Percentiles rank a stretch among this genome's conserved stretches.
phyloP scores from a whole-genome alignment of 2,113 vertebrate genomes.

The Osmerus mordax region DNA sequence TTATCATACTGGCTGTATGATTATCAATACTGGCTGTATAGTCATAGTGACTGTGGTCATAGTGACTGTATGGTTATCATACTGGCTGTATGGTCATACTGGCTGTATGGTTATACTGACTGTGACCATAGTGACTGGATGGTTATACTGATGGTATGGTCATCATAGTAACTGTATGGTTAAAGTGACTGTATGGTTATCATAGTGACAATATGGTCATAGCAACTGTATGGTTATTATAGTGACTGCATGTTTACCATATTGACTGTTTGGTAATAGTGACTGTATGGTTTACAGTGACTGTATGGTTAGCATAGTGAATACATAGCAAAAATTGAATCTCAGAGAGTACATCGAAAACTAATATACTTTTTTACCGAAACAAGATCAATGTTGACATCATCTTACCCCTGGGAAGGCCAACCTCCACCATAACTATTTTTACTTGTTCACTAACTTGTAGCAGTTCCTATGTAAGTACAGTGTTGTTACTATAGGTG shows the following conservation, averaged over 20 bases:
- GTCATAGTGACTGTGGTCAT: slow-evolving; percentile 9
- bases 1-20: not conserved
- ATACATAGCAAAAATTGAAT: too few species aligned
- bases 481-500: slow-evolving; percentile 16
- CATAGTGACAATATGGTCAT: slow-evolving; percentile 20
- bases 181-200: slow-evolving; percentile 42
- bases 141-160: slow-evolving; percentile 3
- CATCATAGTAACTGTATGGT: slow-evolving; percentile 28
- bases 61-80: not conserved
- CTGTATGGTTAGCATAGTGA: slow-evolving; percentile 36
- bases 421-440: too few species aligned
- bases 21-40: not conserved
- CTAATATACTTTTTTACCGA: too few species aligned
- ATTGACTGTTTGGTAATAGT: slow-evolving; percentile 10
- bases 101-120: not conserved
- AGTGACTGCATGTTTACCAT: slow-evolving; percentile 5
- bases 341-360: slow-evolving; percentile 8
- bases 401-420: too few species aligned
- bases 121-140: slow-evolving; percentile 1
- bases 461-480: slow-evolving; percentile 25
- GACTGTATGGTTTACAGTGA: slow-evolving; percentile 44
- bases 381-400: too few species aligned
- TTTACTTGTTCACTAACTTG: slow-evolving; percentile 12
- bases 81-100: not conserved
- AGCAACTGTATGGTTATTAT: slow-evolving; percentile 26